Conservation (phyloP, 1,140 invertebrate genomes). For the Macrosteles quadrilineatus region DNA sequence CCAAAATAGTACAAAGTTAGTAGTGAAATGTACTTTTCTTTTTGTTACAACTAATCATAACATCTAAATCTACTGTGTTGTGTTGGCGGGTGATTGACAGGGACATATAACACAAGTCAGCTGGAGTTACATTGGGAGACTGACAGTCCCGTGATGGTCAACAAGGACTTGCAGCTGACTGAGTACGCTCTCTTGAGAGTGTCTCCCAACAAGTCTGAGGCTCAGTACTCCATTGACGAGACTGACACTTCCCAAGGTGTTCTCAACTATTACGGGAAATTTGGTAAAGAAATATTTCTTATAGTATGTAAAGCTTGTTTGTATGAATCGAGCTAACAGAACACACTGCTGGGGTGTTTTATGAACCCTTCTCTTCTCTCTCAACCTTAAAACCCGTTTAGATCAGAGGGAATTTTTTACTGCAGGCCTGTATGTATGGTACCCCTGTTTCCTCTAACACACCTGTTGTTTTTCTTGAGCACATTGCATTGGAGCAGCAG, state of each 20-base stretch:
- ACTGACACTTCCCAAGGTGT: slow-evolving; percentile 8
- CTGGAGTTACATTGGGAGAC: slow-evolving; percentile 74
- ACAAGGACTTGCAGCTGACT: slow-evolving; percentile 75
- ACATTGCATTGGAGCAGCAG: too few species aligned
- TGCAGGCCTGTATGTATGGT: too few species aligned
- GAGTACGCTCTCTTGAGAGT: slow-evolving; percentile 72
- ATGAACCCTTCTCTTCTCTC: too few species aligned
- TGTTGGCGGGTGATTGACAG: slow-evolving; percentile 50
- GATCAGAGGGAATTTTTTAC: too few species aligned
- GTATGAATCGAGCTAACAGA: background rate
- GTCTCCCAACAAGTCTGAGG: slow-evolving; percentile 68
- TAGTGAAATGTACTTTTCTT: too few species aligned
- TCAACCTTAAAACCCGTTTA: too few species aligned
- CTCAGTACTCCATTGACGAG: slow-evolving; percentile 53
- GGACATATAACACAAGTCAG: slow-evolving; percentile 78
- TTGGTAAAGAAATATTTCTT: slow-evolving; percentile 42
- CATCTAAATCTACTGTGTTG: too few species aligned
- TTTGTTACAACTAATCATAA: too few species aligned
- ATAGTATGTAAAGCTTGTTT: background rate
- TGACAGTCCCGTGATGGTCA: slow-evolving; percentile 70
- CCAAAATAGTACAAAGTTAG: too few species aligned
- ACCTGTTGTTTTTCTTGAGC: too few species aligned
- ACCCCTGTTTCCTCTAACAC: too few species aligned
- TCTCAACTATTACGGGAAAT: slow-evolving; percentile 45
- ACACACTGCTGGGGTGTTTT: too few species aligned